Evolutionary conservation across 2,113 vertebrate genomes (phyloP), one percentile per base, ranked within the genome.

Genomic region (Lynx canadensis): DNA sequence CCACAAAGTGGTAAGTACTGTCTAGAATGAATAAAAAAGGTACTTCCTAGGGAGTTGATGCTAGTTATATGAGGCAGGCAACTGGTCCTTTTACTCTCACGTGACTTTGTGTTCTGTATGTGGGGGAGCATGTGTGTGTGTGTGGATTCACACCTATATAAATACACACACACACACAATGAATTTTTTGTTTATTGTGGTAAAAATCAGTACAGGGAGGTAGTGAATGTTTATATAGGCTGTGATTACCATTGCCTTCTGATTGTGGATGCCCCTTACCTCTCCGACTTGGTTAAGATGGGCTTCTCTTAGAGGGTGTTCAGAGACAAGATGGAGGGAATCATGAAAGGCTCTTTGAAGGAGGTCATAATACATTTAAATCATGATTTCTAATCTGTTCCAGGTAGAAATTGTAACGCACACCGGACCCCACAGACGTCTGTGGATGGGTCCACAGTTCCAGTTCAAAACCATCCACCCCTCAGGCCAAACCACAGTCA

Each of bases 361-460:
- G 10, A 81, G 10, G 18, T 79, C 31, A 23, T 66, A 71, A 52
- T 48, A 80, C 50, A 74, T 80, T 88, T 91, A 81, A 96, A n/a
- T 92, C 52, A 27, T 57, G n/a, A 68, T 92, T 63, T 4, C 19
- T 19, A 1, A 55, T 95, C 89, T 97, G n/a, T 92, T 98, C n/a
- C 99, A 99, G 99, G 99, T 99, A 18, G 99, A 99, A 98, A 99
- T 99, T 19, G 99, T 99, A 96, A 99, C 99, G 50, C 99, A 99
- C 92, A 99, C 99, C 0, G 99, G 99, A 45, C 99, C 99, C 7
- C 99, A 99, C 71, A 99, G 99, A 0, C 99, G 99, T 36, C 98
- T 99, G 1, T 99, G 99, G 99, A 99, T 99, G 99, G 99, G 99
- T 73, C 99, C 99, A 0, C 99, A 99, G 99, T 99, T 99, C 98